These are phyloP conservation scores for Stictocephala bisonia DNA, from an alignment of 2,888 invertebrate species.

Conservation along the genomic window DNA sequence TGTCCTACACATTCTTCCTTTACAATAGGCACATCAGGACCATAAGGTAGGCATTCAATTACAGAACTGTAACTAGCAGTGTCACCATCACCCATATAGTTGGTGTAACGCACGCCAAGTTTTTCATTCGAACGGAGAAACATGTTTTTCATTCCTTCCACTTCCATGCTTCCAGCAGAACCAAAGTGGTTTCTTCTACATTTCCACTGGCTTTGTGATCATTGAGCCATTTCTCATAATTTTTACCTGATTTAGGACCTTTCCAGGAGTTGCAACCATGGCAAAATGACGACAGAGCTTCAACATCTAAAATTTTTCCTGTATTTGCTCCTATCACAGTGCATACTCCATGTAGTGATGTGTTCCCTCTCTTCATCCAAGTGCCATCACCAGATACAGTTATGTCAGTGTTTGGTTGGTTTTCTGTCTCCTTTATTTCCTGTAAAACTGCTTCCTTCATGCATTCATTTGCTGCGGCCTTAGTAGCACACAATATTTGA, in stretches of 20 bases:
- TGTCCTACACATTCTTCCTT: too few relatives aligned
- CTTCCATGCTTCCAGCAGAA: slow-evolving; percentile 46
- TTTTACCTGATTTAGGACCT: slow-evolving; percentile 8
- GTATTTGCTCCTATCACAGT: slow-evolving; percentile 13
- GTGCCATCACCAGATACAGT: slow-evolving; percentile 30
- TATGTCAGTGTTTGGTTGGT: not conserved
- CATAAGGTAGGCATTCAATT: too few relatives aligned
- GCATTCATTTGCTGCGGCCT: not conserved
- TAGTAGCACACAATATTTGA: slow-evolving; percentile 20
- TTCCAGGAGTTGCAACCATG: slow-evolving; percentile 18
- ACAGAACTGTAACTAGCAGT: too few relatives aligned
- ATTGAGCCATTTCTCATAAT: slow-evolving; percentile 24
- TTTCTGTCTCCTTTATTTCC: slow-evolving; percentile 6
- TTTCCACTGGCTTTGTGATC: slow-evolving; percentile 2
- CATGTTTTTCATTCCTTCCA: too few relatives aligned
- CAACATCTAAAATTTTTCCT: slow-evolving; percentile 14
- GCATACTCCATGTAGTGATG: slow-evolving; percentile 21
- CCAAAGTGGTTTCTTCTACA: slow-evolving; percentile 16
- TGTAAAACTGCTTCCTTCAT: not conserved
- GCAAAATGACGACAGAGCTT: slow-evolving; percentile 17
- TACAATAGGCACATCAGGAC: too few relatives aligned
- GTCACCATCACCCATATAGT: too few relatives aligned
- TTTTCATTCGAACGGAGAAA: slow-evolving; percentile 44
- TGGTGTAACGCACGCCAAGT: slow-evolving; percentile 32
- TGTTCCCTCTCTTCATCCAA: slow-evolving; percentile 25